A percentile compares a stretch with the other conserved stretches of the same genome.
phyloP scores from a whole-genome alignment of 2,888 invertebrate species.

The Coelinius sp. region DNA sequence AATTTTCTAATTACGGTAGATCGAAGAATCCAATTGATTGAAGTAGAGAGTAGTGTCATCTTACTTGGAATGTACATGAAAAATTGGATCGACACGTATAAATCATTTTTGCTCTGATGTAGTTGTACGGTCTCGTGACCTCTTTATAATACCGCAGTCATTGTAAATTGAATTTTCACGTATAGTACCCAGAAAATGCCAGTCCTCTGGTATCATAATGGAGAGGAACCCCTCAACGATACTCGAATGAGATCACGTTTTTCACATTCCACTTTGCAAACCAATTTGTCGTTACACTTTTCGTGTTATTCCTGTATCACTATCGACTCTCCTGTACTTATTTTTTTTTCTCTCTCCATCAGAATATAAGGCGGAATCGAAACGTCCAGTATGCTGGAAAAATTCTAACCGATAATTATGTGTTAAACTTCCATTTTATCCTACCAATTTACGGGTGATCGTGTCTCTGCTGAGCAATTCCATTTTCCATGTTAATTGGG shows the following conservation, averaged over 20 bases:
- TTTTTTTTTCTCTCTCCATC: slow-evolving; percentile 14
- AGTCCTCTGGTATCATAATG: slow-evolving; percentile 1
- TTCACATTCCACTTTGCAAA: slow-evolving; percentile 33
- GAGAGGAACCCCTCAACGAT: slow-evolving; percentile 14
- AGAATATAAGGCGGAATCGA: slow-evolving; percentile 38
- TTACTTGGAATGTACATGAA: background rate
- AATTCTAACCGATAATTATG: slow-evolving; percentile 44
- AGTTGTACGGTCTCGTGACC: background rate
- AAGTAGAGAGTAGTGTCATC: too few relatives aligned
- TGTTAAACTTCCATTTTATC: slow-evolving; percentile 47
- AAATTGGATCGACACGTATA: slow-evolving; percentile 1
- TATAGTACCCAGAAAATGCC: background rate
- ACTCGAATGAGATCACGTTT: slow-evolving; percentile 30
- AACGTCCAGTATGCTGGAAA: slow-evolving; percentile 25
- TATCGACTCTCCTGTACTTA: background rate
- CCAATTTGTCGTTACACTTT: slow-evolving; percentile 36
- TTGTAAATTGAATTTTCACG: slow-evolving; percentile 14
- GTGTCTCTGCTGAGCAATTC: slow-evolving; percentile 42
- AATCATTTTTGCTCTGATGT: background rate
- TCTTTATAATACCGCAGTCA: background rate
- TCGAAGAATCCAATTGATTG: too few relatives aligned
- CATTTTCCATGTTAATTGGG: slow-evolving; percentile 52
- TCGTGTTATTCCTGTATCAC: slow-evolving; percentile 22
- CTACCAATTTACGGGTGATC: slow-evolving; percentile 44
- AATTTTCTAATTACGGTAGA: too few relatives aligned